Percentiles rank a stretch among this genome's conserved stretches.
phyloP scores from a whole-genome alignment of 92 coral and sea anemone genomes.

The Paramuricea clavata region DNA sequence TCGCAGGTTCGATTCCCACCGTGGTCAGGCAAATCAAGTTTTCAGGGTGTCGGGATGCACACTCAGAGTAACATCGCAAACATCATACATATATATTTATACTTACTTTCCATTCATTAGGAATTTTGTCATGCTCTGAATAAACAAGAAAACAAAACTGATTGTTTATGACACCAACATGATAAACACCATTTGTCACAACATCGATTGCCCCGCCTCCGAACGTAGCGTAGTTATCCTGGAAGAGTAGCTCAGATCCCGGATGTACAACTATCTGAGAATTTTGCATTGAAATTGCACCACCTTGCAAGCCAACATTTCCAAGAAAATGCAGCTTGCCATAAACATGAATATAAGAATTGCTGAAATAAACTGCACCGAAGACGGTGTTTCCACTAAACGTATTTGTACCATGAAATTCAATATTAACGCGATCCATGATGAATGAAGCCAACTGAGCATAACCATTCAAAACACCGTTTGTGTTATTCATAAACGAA shows the following conservation, averaged over 20 bases:
- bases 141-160: constrained; percentile 89
- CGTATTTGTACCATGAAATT: constrained; percentile 76
- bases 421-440: constrained; percentile 72
- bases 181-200: constrained; percentile 67
- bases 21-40: too few relatives aligned
- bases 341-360: constrained; percentile 69
- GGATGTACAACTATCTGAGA: constrained; percentile 85
- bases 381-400: constrained; percentile 74
- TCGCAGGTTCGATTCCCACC: too few relatives aligned
- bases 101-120: constrained; percentile 90
- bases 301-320: constrained; percentile 79
- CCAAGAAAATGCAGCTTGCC: constrained; percentile 73
- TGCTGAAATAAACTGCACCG: constrained; percentile 78
- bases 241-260: constrained; percentile 76
- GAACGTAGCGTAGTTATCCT: constrained; percentile 68
- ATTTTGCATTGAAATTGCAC: constrained; percentile 74
- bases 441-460: constrained; percentile 81
- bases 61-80: too few relatives aligned
- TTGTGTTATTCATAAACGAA: constrained; percentile 69
- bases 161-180: constrained; percentile 74
- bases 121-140: constrained; percentile 53
- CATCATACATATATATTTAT: too few relatives aligned
- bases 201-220: constrained; percentile 86
- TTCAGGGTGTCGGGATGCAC: too few relatives aligned
- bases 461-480: constrained; percentile 38